A percentile compares a stretch with the other conserved stretches of the same genome.
These are phyloP conservation scores for Dasyurus viverrinus DNA, from an alignment of 2,113 vertebrate genomes.

Conservation along the genomic window DNA sequence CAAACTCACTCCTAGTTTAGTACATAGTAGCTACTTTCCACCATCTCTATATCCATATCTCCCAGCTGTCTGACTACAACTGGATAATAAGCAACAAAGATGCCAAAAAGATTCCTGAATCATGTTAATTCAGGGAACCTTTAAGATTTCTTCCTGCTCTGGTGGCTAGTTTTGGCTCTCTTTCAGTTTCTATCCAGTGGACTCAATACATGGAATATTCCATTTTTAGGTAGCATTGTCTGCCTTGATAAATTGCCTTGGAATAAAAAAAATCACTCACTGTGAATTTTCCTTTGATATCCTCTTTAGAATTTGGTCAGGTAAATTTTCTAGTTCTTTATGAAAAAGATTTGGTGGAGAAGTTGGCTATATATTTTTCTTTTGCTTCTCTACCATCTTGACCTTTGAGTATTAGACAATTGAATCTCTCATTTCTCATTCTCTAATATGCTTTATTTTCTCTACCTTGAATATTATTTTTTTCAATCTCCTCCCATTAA, in stretches of 20 bases:
- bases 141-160: neutral
- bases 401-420: neutral
- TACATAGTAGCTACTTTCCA: neutral
- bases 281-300: neutral
- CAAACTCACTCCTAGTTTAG: neutral
- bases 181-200: neutral
- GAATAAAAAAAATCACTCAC: neutral
- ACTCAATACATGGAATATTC: neutral
- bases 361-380: neutral
- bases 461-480: neutral
- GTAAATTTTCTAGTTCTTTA: neutral
- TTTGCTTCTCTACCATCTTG: neutral
- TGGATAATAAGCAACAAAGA: neutral
- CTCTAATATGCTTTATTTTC: neutral
- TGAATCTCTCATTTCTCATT: neutral
- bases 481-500: neutral
- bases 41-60: neutral
- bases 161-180: neutral
- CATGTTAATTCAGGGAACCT: neutral
- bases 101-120: neutral
- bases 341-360: neutral
- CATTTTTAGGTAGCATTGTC: neutral
- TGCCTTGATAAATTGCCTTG: neutral
- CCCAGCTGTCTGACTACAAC: neutral
- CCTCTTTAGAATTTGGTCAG: neutral